Conservation (phyloP, 2,888 invertebrate genomes). For the Cerastoderma edule region DNA sequence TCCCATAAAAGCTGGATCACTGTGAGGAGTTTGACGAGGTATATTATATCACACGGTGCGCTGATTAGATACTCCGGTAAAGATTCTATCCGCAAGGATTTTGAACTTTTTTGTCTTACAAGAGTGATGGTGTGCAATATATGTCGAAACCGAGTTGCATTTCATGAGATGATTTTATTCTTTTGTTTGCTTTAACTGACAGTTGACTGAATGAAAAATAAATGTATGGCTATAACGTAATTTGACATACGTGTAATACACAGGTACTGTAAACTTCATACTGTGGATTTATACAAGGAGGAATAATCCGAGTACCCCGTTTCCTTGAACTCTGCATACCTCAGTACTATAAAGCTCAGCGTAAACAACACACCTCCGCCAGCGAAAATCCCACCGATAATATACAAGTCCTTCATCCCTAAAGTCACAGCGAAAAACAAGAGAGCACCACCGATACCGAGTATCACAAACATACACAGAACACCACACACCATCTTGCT, state of each 20-base stretch:
- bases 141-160: too few species aligned
- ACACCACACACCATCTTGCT: conserved; percentile 41
- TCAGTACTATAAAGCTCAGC: conserved; percentile 25
- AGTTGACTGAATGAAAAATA: too few species aligned
- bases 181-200: too few species aligned
- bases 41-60: conserved; percentile 1
- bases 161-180: too few species aligned
- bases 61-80: not conserved
- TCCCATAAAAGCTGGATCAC: too few species aligned
- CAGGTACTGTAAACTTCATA: too few species aligned
- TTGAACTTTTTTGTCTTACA: too few species aligned
- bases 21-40: too few species aligned
- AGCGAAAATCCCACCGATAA: conserved; percentile 47
- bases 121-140: too few species aligned
- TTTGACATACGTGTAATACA: too few species aligned
- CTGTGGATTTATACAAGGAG: conserved; percentile 29
- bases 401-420: conserved; percentile 35
- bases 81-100: not conserved
- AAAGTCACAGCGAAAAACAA: conserved; percentile 27
- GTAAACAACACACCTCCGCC: conserved; percentile 38
- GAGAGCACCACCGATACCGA: conserved; percentile 30
- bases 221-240: too few species aligned
- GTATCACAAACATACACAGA: conserved; percentile 31
- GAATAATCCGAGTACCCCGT: conserved; percentile 25
- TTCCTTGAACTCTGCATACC: conserved; percentile 24